phyloP scores from a whole-genome alignment of 2,888 invertebrate species.

The Hymenopus coronatus region DNA sequence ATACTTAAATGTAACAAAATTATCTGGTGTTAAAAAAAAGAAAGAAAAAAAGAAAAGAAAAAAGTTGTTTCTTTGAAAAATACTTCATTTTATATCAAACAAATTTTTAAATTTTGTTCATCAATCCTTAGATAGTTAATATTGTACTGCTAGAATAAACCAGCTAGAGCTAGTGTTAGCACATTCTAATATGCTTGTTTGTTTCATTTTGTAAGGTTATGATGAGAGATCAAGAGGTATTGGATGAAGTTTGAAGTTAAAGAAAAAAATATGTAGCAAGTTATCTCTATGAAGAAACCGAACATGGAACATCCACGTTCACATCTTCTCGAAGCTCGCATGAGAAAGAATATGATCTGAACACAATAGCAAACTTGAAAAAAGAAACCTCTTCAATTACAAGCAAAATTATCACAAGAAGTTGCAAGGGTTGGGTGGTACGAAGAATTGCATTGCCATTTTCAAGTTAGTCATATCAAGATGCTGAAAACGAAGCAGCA shows the following conservation, averaged over 20 bases:
- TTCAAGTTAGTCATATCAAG: constrained; percentile 25
- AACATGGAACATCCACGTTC: constrained; percentile 30
- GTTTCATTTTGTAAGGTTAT: constrained; percentile 76
- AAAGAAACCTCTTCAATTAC: constrained; percentile 11
- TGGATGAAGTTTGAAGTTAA: constrained; percentile 61
- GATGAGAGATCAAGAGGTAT: constrained; percentile 69
- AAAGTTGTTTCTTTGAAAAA: neutral
- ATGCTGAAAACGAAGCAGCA: constrained; percentile 22
- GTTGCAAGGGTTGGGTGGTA: constrained; percentile 11
- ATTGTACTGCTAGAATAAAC: constrained; percentile 27
- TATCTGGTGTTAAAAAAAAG: neutral
- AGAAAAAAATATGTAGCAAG: constrained; percentile 29
- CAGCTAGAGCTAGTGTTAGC: constrained; percentile 23
- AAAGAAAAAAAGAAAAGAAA: too few species aligned
- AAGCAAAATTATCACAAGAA: constrained; percentile 27
- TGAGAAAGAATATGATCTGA: constrained; percentile 31
- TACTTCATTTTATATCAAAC: neutral
- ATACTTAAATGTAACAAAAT: neutral
- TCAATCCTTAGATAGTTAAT: neutral
- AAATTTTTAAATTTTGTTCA: neutral
- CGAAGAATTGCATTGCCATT: constrained; percentile 3
- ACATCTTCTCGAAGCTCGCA: constrained; percentile 25
- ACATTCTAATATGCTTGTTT: constrained; percentile 66
- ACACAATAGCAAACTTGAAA: neutral
- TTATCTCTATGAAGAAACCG: constrained; percentile 31